Evolutionary conservation across 2,113 vertebrate species (phyloP).

Genomic region (Microtus richardsoni): DNA sequence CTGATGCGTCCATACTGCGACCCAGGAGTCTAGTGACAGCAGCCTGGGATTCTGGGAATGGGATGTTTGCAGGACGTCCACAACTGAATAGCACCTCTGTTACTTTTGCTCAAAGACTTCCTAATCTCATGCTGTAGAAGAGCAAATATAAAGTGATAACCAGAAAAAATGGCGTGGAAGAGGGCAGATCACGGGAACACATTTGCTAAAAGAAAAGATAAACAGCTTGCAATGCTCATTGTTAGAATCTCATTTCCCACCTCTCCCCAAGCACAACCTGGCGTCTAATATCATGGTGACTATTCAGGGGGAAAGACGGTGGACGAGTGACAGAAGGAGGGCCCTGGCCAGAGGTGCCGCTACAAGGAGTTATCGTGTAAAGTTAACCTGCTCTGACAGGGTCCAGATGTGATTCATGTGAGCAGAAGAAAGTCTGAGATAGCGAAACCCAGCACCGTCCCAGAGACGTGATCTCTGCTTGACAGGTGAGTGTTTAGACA

Average conservation of each 20-base stretch:
- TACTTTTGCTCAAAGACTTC: constrained; percentile 19
- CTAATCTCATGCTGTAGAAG: constrained; percentile 37
- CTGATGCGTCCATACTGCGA: neutral
- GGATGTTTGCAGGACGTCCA: neutral
- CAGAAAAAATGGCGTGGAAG: neutral
- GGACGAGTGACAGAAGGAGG: constrained; percentile 68
- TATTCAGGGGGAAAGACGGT: constrained; percentile 60
- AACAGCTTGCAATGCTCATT: constrained; percentile 20
- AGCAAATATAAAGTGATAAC: constrained; percentile 7
- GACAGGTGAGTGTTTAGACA: neutral
- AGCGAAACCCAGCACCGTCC: neutral
- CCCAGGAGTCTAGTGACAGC: neutral
- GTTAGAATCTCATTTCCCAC: neutral
- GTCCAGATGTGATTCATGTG: constrained; percentile 22
- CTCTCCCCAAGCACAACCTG: constrained; percentile 64
- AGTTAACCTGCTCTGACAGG: constrained; percentile 65
- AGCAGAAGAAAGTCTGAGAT: constrained; percentile 28
- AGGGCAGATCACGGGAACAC: neutral
- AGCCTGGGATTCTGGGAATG: neutral
- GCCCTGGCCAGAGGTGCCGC: constrained; percentile 33
- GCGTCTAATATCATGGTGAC: constrained; percentile 75
- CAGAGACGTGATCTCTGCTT: neutral
- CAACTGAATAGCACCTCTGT: neutral
- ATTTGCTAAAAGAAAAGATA: neutral
- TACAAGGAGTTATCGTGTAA: constrained; percentile 61